These are phyloP conservation scores for Pammene fasciana DNA, from an alignment of 2,888 invertebrate species.

Conservation along the genomic window DNA sequence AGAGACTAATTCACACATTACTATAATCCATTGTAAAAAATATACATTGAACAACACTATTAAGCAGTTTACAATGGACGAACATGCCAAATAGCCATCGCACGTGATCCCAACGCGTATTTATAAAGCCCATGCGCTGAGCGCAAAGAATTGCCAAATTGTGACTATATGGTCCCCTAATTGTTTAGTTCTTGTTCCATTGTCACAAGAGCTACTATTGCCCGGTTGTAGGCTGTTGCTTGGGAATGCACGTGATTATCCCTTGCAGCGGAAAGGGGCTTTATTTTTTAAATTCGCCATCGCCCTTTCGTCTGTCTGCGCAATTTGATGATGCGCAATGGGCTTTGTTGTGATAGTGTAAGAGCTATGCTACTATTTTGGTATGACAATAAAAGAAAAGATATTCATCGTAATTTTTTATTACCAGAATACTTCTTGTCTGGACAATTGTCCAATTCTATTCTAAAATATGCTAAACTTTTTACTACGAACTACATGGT, in stretches of 20 bases:
- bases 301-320: conserved; percentile 56
- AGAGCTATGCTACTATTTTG: conserved; percentile 17
- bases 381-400: neutral
- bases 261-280: conserved; percentile 61
- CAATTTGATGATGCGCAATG: conserved; percentile 64
- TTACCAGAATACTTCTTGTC: no score
- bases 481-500: no score
- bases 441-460: no score
- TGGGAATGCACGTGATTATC: conserved; percentile 57
- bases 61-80: conserved; percentile 59
- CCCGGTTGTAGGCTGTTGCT: conserved; percentile 17
- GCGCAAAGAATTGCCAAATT: conserved; percentile 49
- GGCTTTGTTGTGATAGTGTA: conserved; percentile 54
- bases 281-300: conserved; percentile 72
- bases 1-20: conserved; percentile 41
- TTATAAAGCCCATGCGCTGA: conserved; percentile 55
- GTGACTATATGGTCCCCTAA: conserved; percentile 30
- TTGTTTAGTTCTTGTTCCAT: conserved; percentile 20
- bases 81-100: conserved; percentile 63
- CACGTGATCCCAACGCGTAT: conserved; percentile 59
- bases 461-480: no score
- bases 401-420: no score
- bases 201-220: conserved; percentile 19
- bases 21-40: conserved; percentile 42
- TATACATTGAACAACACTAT: conserved; percentile 47